Evolutionary conservation across 2,797 vertebrate genomes (phyloP), one percentile per base, ranked within the genome.

Genomic region (Sebastes kiyomatsui): DNA sequence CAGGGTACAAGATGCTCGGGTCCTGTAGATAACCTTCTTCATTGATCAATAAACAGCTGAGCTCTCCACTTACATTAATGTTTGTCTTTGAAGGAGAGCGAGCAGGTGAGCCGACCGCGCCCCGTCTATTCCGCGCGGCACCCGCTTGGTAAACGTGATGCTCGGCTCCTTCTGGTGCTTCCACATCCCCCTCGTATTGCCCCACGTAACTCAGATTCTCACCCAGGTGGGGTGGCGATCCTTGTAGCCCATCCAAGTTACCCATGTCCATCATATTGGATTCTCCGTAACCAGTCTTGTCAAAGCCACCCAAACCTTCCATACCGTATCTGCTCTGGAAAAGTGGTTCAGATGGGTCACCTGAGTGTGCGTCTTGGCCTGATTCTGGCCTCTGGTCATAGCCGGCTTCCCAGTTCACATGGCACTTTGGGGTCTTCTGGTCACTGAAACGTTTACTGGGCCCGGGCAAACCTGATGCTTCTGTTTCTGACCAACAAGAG

Each of bases 11-110:
- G 32, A 90, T 74, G 16, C 87, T 92, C 0, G 90, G 86, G 56
- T 96, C 91, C 88, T 96, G 95, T 42, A 96, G 87, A 81, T 94
- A 96, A 2, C 96, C 96, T 22, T 96, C 94, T 84, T 96, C 95
- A 30, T 96, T 96, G 67, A 96, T 96, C 76, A 96, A 82, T 58
- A 96, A 90, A 81, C 95, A 96, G 91, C 91, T 94, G 33, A 96
- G 89, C 54, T 92, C 90, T 58, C 92, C 88, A 23, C 83, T 71
- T 10, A 89, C 91, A 52, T 90, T 86, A 3, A 80, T 27, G 23
- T 88, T 87, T 52, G 87, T 85, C 62, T 81, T 91, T 64, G 90
- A 84, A 18, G 94, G 81, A 7, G 93, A 92, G n/a, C 73, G 82
- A 9, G 81, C 38, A 10, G 76, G 20, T 23, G 83, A 78, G 68